Conservation (phyloP, 64 coral and sea anemone genomes). For the Exaiptasia diaphana region DNA sequence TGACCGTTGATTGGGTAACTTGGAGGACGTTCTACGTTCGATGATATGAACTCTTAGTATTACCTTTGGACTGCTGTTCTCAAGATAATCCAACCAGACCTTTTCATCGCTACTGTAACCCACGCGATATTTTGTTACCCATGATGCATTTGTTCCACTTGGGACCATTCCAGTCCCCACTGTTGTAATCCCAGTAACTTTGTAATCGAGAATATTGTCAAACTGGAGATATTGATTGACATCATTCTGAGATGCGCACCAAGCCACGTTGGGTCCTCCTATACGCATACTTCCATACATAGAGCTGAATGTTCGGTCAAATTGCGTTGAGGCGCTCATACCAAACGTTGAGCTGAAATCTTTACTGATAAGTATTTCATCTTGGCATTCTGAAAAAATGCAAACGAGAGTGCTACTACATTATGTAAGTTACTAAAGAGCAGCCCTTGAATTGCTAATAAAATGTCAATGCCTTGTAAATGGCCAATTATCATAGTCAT, state of each 20-base stretch:
- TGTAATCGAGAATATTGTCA: conserved; percentile 17
- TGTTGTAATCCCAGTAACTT: conserved; percentile 39
- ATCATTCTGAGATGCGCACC: conserved; percentile 48
- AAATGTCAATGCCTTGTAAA: too few relatives aligned
- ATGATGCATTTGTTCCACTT: conserved; percentile 5
- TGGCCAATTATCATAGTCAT: too few relatives aligned
- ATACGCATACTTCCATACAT: conserved; percentile 52
- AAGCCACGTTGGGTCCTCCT: conserved; percentile 20
- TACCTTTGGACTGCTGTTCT: conserved; percentile 27
- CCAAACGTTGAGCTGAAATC: conserved; percentile 8
- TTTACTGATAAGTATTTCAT: neutral
- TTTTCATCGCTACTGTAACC: conserved; percentile 19
- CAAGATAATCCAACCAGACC: conserved; percentile 11
- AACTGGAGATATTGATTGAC: conserved; percentile 49
- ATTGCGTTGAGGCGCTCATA: conserved; percentile 53
- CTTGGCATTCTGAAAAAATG: neutral
- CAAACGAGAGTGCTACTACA: too few relatives aligned
- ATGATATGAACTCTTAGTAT: neutral
- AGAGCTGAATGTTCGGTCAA: conserved; percentile 47
- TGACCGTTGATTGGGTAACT: neutral
- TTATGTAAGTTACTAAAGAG: too few relatives aligned
- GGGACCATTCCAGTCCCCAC: conserved; percentile 19
- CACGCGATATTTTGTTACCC: conserved; percentile 49
- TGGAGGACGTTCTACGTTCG: neutral
- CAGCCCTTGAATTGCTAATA: too few relatives aligned